These are phyloP conservation scores for Chiloscyllium punctatum DNA, from an alignment of 2,797 vertebrate species.

Conservation along the genomic window DNA sequence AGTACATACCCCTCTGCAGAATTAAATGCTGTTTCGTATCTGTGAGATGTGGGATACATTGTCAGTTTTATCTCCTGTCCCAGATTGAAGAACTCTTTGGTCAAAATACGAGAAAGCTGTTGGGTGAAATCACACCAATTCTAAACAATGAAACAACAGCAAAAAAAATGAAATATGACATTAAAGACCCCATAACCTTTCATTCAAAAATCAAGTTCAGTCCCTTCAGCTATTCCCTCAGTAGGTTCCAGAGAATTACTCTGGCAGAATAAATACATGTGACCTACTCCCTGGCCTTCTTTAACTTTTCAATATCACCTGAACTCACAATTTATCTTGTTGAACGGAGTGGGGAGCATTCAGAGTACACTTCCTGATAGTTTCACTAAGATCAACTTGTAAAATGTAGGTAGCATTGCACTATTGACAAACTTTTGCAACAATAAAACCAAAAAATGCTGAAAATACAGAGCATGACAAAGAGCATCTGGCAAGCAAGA, in stretches of 20 bases:
- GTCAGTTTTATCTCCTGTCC: background rate
- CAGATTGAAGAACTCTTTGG: slow-evolving; percentile 23
- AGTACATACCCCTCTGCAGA: background rate
- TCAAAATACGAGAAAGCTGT: slow-evolving; percentile 14
- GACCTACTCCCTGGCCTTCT: background rate
- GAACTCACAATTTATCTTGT: background rate
- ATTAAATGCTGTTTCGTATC: background rate
- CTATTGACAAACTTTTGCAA: background rate
- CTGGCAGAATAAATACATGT: background rate
- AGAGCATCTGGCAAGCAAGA: too few species aligned
- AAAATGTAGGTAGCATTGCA: background rate
- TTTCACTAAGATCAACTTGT: background rate
- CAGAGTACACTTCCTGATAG: background rate
- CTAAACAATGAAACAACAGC: background rate
- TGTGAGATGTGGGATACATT: background rate
- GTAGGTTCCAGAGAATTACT: background rate
- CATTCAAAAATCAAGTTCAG: background rate
- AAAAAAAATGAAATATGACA: background rate
- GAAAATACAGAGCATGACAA: too few species aligned
- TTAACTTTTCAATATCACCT: background rate
- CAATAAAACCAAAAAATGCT: too few species aligned
- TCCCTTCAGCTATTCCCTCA: background rate
- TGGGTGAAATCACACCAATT: background rate
- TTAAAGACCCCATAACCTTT: background rate
- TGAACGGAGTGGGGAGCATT: background rate